These are phyloP conservation scores for Bradypodion ventrale DNA, from an alignment of 2,797 vertebrate species.

Conservation along the genomic window DNA sequence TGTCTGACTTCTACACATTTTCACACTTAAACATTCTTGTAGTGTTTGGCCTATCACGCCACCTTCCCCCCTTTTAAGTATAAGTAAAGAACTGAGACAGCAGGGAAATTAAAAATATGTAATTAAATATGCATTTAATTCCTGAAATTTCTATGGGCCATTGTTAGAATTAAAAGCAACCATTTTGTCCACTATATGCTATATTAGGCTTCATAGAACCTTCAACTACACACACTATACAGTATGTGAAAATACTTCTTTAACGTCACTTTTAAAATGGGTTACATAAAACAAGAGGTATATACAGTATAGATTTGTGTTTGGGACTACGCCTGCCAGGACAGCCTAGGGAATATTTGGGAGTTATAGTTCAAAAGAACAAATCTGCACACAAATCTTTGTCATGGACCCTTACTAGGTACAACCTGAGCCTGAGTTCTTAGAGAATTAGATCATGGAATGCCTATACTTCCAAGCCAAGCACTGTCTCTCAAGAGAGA, in stretches of 20 bases:
- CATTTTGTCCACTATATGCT: neutral
- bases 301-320: no score
- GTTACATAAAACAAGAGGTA: no score
- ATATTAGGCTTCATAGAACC: neutral
- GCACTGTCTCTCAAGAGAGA: no score
- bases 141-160: neutral
- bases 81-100: neutral
- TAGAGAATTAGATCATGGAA: neutral
- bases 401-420: neutral
- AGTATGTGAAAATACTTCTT: neutral
- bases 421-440: neutral
- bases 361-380: no score
- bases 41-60: neutral
- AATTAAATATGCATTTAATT: neutral
- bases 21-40: neutral
- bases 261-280: no score
- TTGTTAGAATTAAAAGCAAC: neutral
- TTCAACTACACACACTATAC: neutral
- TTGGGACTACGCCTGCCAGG: no score
- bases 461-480: no score
- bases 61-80: neutral
- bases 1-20: neutral
- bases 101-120: neutral
- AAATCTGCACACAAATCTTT: no score
- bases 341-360: no score